A percentile compares a stretch with the other conserved stretches of the same genome.
Evolutionary conservation across 53 echinoderm and acorn worm genomes (phyloP).

Genomic region (Hippasteria phrygiana): DNA sequence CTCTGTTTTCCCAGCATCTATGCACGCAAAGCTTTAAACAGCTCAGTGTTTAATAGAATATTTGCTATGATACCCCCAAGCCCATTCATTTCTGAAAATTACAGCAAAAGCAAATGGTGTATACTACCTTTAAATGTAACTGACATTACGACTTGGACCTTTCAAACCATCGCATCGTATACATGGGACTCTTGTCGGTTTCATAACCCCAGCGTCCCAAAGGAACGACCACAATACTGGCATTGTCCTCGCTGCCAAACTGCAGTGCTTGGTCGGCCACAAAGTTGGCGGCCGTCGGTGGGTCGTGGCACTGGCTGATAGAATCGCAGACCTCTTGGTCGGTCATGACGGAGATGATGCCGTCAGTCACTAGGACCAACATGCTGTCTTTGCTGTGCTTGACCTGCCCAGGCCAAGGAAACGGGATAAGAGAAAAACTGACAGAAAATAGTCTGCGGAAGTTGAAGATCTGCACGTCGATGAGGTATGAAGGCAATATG

Average conservation of each 20-base stretch:
- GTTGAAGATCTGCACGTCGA: too few relatives aligned
- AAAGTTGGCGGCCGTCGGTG: slow-evolving; percentile 78
- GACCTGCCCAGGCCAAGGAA: slow-evolving; percentile 61
- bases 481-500: too few relatives aligned
- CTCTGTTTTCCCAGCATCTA: too few relatives aligned
- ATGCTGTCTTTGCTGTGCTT: slow-evolving; percentile 91
- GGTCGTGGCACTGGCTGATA: slow-evolving; percentile 77
- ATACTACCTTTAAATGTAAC: background rate
- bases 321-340: slow-evolving; percentile 94
- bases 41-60: too few relatives aligned
- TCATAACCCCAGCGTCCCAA: slow-evolving; percentile 90
- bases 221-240: slow-evolving; percentile 85
- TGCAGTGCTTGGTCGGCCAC: slow-evolving; percentile 94
- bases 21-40: too few relatives aligned
- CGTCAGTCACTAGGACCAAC: slow-evolving; percentile 86
- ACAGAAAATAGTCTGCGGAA: too few relatives aligned
- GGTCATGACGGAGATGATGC: slow-evolving; percentile 93
- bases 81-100: background rate
- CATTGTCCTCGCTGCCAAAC: slow-evolving; percentile 98
- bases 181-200: slow-evolving; percentile 62
- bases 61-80: too few relatives aligned
- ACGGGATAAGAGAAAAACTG: background rate
- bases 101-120: background rate
- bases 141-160: slow-evolving; percentile 15
- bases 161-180: slow-evolving; percentile 80